phyloP scores from a whole-genome alignment of 1,140 invertebrate genomes.

The Telenomus remus region DNA sequence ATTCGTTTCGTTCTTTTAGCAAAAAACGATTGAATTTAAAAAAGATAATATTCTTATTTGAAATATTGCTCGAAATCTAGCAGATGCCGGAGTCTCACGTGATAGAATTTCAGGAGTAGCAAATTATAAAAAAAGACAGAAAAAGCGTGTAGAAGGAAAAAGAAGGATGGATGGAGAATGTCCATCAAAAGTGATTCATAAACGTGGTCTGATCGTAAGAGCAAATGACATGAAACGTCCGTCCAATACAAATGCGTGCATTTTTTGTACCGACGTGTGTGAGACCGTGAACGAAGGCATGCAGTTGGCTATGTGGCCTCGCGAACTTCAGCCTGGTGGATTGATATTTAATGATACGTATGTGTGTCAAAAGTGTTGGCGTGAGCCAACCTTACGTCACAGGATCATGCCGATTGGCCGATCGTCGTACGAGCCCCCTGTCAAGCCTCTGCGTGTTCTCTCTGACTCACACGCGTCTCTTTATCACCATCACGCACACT shows the following conservation, averaged over 20 bases:
- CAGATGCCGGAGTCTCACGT: no score
- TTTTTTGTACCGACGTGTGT: conserved; percentile 32
- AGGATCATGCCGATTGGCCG: conserved; percentile 46
- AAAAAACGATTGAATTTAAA: no score
- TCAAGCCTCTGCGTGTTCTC: conserved; percentile 47
- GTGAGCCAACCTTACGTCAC: conserved; percentile 46
- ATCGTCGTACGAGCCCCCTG: conserved; percentile 48
- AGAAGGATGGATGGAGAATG: no score
- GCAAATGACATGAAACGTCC: conserved; percentile 14
- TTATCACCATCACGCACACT: conserved; percentile 14
- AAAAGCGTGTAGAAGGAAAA: no score
- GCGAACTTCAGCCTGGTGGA: conserved; percentile 42
- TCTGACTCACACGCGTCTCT: conserved; percentile 21
- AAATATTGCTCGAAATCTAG: no score
- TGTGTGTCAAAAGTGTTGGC: conserved; percentile 54
- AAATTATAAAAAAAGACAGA: no score
- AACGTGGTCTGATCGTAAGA: conserved; percentile 3
- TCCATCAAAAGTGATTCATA: no score
- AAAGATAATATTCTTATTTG: no score
- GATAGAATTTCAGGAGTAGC: no score
- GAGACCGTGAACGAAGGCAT: conserved; percentile 50
- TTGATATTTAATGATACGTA: conserved; percentile 45
- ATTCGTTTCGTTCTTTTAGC: no score
- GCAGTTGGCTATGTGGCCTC: conserved; percentile 44
- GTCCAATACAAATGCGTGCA: conserved; percentile 6